These are phyloP conservation scores for Margarornis squamiger DNA, from an alignment of 2,797 vertebrate species.

Conservation along the genomic window DNA sequence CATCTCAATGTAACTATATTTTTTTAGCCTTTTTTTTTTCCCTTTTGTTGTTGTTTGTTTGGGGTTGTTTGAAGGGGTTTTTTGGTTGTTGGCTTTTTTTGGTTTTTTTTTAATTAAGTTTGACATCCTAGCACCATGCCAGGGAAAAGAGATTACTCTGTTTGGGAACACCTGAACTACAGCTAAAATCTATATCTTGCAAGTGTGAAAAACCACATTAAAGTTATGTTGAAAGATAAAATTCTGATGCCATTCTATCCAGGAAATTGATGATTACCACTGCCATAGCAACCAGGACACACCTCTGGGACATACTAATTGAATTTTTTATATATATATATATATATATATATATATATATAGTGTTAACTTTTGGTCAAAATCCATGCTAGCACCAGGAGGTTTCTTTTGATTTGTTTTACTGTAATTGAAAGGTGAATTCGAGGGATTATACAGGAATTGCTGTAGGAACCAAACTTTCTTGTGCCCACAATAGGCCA, in stretches of 20 bases:
- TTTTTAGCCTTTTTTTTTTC: background rate
- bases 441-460: background rate
- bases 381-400: background rate
- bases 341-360: background rate
- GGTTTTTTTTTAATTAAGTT: background rate
- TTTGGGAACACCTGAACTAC: background rate
- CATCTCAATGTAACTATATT: background rate
- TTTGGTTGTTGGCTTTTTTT: background rate
- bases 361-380: background rate
- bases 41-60: background rate
- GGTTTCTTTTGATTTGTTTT: background rate
- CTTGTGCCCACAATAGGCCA: background rate
- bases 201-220: slow-evolving; percentile 31
- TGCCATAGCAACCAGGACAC: background rate
- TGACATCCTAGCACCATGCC: background rate
- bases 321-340: too few relatives aligned
- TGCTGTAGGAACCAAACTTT: background rate
- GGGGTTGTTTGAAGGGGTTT: background rate
- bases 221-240: background rate
- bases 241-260: background rate
- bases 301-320: background rate
- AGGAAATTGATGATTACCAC: slow-evolving; percentile 37
- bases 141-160: background rate
- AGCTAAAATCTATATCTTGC: background rate
- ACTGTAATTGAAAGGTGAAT: background rate